Base-by-base conservation (phyloP, 2,113 vertebrate species). In the Trinectes maculatus region DNA sequence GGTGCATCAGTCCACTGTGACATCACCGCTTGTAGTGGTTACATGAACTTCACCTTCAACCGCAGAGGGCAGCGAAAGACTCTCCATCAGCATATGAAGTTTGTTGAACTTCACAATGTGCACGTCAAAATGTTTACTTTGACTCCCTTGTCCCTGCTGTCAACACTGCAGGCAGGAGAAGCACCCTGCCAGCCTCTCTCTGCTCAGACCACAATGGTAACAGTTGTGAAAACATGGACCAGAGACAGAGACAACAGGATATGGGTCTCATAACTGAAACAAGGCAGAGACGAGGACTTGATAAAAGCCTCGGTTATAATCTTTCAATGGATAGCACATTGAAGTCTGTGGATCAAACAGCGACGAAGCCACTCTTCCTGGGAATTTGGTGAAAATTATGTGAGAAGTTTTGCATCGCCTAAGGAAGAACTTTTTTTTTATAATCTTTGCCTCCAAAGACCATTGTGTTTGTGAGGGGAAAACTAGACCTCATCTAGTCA, bases 251-350 rank as follows among this genome's bases (percentile, higher is more conserved):
- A 77, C 19, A 40, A 49, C 44, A 44, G 10, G 19, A n/a, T 49
- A 10, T 55, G 16, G 31, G 8, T 39, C 56, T 67, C 37, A 12
- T 78, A 52, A 64, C 16, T 64, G 22, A 56, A 39, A 13, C 31
- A 22, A 40, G 26, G 44, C 47, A 73, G 9, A 31, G 46, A 25
- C 8, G 3, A 15, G 34, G 43, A 33, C 4, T 18, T 16, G 25
- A 28, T 42, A 48, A 28, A 66, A 57, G n/a, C 18, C 3, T 24
- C 0, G 13, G 46, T 47, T 65, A 22, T 7, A 22, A 59, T 21
- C 21, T 15, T 34, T 51, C 29, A 51, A 46, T 46, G 54, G 57
- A 55, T 40, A 46, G 24, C 71, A 72, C 42, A 64, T 69, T 85
- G 49, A 72, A 46, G 40, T 31, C 6, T 55, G 22, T 6, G 31